These are phyloP conservation scores for Trematomus loennbergii DNA, from an alignment of 2,113 vertebrate genomes.

Conservation along the genomic window DNA sequence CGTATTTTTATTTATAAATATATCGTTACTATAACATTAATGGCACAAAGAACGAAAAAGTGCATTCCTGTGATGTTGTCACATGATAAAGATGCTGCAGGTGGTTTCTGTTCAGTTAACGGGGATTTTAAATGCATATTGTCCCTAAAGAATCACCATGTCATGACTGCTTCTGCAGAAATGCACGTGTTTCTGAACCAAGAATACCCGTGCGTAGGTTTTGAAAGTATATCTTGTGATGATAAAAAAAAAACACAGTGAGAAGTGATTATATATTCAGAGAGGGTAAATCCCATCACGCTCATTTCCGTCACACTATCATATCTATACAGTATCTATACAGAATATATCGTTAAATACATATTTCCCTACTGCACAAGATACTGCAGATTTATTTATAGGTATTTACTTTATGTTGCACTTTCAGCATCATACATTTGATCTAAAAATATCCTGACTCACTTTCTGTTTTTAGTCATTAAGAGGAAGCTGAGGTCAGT, in stretches of 20 bases:
- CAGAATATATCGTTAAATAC: no score
- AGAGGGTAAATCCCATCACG: not conserved
- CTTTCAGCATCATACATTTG: conserved; percentile 4
- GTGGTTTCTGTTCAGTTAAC: no score
- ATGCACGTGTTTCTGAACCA: conserved; percentile 7
- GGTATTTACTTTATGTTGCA: not conserved
- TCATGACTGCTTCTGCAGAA: conserved; percentile 26
- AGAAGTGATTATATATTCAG: not conserved
- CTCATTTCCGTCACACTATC: not conserved
- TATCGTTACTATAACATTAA: no score
- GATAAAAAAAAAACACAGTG: no score
- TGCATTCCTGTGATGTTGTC: no score
- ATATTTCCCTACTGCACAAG: not conserved
- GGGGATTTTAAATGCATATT: no score
- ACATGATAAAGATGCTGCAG: no score
- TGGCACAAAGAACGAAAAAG: no score
- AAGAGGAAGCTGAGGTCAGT: conserved; percentile 37
- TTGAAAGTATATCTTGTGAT: not conserved
- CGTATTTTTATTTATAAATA: no score
- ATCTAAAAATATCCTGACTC: conserved; percentile 11
- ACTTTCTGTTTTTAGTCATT: conserved; percentile 14
- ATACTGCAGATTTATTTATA: not conserved
- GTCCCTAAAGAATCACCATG: no score
- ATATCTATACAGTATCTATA: no score
- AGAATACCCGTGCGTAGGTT: not conserved